Base-by-base conservation (phyloP, 2,113 vertebrate species). In the Asarcornis scutulata region DNA sequence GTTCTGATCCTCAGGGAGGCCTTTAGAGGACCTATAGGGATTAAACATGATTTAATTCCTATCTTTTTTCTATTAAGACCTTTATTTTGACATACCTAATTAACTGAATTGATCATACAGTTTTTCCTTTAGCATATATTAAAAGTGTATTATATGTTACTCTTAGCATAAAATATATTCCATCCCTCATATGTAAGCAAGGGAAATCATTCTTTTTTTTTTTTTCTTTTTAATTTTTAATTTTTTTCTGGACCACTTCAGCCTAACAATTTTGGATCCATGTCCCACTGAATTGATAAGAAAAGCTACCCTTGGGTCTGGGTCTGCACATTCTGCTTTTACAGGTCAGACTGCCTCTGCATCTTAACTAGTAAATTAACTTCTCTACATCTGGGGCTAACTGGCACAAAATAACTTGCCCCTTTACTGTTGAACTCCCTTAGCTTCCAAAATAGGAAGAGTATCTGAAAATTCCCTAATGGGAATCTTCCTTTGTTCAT, bases 301-400 rank as follows among this genome's bases (percentile, higher is more conserved):
- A 17, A 44, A 94, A 89, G 25, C 34, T 62, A 4, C 9, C 56
- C 2, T 25, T 83, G 53, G 32, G 6, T 22, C 44, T 60, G 22
- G 11, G 2, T 79, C 29, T 89, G 59, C 53, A 91, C 29, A 2
- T 10, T 87, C 18, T 67, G 2, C 14, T 68, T 80, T 64, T 64
- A 9, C 34, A 82, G 62, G 8, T 2, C 2, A 1, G 23, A 22
- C n/a, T 17, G 26, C 3, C 14, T 52, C 1, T 53, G 7, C 55
- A 13, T 52, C 34, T 72, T 26, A 13, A 58, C 4, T 23, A 62
- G 17, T 29, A 69, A 81, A 74, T n/a, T 34, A 58, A 53, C 21
- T 58, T 38, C 4, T 62, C 48, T 69, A 48, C 7, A 10, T 40
- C 0, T 26, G 64, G 20, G 42, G 5, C n/a, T 81, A 68, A 12